Evolutionary conservation across 1,140 invertebrate genomes (phyloP).

Genomic region (Saccostrea glomerata): DNA sequence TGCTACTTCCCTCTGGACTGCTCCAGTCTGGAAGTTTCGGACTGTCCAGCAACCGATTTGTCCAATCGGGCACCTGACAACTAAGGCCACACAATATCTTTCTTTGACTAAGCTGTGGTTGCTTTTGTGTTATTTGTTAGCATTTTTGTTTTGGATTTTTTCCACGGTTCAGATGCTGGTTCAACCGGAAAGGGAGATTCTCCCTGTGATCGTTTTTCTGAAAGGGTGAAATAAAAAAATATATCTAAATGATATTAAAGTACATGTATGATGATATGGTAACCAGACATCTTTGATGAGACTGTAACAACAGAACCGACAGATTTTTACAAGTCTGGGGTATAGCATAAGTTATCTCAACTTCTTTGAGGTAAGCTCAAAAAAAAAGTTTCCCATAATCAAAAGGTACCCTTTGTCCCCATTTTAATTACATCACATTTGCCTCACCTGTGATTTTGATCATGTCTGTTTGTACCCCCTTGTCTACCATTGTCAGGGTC

Average conservation of each 20-base stretch:
- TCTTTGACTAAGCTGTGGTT: neutral
- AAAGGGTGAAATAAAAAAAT: neutral
- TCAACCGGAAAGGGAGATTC: neutral
- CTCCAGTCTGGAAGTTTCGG: neutral
- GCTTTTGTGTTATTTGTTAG: neutral
- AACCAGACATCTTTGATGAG: too few species aligned
- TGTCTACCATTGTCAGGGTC: neutral
- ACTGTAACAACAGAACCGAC: too few species aligned
- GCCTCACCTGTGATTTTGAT: constrained; percentile 15
- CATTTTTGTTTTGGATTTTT: neutral
- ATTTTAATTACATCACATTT: too few species aligned
- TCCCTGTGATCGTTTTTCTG: neutral
- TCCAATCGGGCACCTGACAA: constrained; percentile 22
- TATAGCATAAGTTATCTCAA: too few species aligned
- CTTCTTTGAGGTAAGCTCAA: too few species aligned
- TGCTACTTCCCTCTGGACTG: neutral
- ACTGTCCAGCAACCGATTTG: constrained; percentile 3
- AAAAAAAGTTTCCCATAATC: neutral
- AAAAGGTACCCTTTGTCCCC: neutral
- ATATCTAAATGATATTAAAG: neutral
- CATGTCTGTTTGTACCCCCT: constrained; percentile 5
- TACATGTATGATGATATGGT: neutral
- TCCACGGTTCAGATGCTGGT: neutral
- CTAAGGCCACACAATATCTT: constrained; percentile 12
- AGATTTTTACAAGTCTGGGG: too few species aligned